Evolutionary conservation across 2,797 vertebrate species (phyloP).

Genomic region (Acrossocheilus fasciatus): DNA sequence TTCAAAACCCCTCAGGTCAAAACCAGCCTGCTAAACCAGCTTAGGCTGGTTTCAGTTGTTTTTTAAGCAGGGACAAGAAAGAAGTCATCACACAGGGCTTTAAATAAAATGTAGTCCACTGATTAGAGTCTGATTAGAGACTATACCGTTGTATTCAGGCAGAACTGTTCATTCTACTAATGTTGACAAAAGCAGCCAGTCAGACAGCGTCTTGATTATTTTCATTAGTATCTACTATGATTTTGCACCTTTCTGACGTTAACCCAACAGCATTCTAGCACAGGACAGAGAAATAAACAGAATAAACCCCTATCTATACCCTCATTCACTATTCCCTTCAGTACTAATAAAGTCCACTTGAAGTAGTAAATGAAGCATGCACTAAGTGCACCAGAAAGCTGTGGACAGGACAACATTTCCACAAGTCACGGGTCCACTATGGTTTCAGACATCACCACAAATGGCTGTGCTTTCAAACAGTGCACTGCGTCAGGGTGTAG

Average conservation of each 20-base stretch:
- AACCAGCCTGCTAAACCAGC: neutral
- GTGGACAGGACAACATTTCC: neutral
- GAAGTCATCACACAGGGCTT: neutral
- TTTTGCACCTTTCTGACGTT: neutral
- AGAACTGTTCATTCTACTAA: neutral
- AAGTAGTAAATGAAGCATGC: neutral
- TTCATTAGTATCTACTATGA: neutral
- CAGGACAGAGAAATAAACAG: neutral
- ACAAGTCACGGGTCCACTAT: neutral
- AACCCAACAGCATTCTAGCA: neutral
- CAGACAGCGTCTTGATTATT: neutral
- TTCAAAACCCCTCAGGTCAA: neutral
- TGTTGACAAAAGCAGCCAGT: neutral
- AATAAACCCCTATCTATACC: neutral
- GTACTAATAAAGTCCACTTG: neutral
- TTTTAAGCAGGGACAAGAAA: neutral
- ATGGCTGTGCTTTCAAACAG: neutral
- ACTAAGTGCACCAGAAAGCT: neutral
- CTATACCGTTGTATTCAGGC: too few relatives aligned
- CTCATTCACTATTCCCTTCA: neutral
- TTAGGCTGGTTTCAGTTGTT: neutral
- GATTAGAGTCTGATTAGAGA: neutral
- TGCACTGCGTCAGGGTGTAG: neutral
- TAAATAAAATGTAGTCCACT: neutral
- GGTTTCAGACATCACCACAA: neutral